Evolutionary conservation across 1,140 invertebrate genomes (phyloP).

Genomic region (Platorchestia sp.): DNA sequence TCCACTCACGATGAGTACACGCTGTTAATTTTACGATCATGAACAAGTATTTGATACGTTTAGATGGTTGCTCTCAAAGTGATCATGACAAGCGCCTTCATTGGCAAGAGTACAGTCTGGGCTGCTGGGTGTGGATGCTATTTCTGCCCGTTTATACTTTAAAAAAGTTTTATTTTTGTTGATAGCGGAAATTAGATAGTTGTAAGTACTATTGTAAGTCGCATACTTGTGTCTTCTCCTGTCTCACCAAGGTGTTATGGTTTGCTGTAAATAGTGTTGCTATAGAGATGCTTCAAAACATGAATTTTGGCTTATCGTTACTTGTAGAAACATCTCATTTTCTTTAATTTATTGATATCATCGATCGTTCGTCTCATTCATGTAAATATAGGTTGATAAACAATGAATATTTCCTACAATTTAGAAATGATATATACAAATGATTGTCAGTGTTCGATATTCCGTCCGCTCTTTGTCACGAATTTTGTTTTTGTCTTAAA

Average conservation of each 20-base stretch:
- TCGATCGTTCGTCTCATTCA: constrained; percentile 54
- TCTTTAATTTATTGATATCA: constrained; percentile 41
- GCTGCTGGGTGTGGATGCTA: background rate
- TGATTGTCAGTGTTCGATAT: background rate
- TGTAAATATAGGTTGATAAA: constrained; percentile 46
- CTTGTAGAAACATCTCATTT: constrained; percentile 44
- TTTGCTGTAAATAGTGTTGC: constrained; percentile 49
- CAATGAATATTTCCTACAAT: background rate
- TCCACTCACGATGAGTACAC: background rate
- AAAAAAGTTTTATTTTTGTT: background rate
- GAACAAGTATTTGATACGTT: background rate
- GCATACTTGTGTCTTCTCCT: constrained; percentile 33
- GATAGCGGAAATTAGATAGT: constrained; percentile 39
- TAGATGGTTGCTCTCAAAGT: background rate
- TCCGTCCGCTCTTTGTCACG: background rate
- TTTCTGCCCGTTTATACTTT: background rate
- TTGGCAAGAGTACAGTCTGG: background rate
- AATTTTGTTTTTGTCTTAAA: background rate
- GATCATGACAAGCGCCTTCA: background rate
- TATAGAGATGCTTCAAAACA: constrained; percentile 47
- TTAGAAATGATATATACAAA: background rate
- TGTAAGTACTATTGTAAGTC: constrained; percentile 9
- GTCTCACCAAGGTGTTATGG: constrained; percentile 51
- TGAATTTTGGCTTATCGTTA: constrained; percentile 7
- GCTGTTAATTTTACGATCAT: background rate